Evolutionary conservation across 2,888 invertebrate genomes (phyloP).

Genomic region (Spisula subtruncata): DNA sequence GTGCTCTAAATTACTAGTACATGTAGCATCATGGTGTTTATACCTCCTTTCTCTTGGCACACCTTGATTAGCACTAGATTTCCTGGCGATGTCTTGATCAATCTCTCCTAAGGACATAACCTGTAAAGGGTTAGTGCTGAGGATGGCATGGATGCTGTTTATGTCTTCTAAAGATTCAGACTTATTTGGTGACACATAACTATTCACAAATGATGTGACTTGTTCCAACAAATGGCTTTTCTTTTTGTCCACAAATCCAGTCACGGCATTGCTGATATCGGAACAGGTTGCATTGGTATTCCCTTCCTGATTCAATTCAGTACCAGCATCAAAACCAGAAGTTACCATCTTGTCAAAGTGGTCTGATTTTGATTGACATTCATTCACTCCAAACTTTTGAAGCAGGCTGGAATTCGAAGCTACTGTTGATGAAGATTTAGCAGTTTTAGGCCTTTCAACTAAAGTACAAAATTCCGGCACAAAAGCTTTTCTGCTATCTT

Average conservation of each 20-base stretch:
- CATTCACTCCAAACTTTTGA: not conserved
- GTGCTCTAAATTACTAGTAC: not conserved
- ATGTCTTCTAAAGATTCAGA: slow-evolving; percentile 53
- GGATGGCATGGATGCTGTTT: slow-evolving; percentile 45
- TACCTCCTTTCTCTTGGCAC: not conserved
- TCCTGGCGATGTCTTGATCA: not conserved
- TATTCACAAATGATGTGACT: slow-evolving; percentile 49
- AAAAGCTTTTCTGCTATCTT: slow-evolving; percentile 21
- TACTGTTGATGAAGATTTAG: not conserved
- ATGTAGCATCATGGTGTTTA: not conserved
- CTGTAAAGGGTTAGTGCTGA: slow-evolving; percentile 36
- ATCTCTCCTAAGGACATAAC: not conserved
- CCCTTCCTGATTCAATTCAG: not conserved
- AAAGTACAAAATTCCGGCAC: slow-evolving; percentile 13
- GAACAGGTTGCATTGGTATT: not conserved
- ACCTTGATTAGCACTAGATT: not conserved
- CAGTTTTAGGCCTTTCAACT: not conserved
- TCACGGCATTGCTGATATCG: not conserved
- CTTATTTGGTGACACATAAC: slow-evolving; percentile 1
- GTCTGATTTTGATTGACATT: not conserved
- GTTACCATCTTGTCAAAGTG: not conserved
- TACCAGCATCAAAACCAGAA: not conserved
- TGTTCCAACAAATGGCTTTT: slow-evolving; percentile 52
- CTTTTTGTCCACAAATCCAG: not conserved
- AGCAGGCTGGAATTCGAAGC: not conserved